Percentiles rank a stretch among this genome's conserved stretches.
phyloP scores from a whole-genome alignment of 2,797 vertebrate genomes.

The Spinus pinus region DNA sequence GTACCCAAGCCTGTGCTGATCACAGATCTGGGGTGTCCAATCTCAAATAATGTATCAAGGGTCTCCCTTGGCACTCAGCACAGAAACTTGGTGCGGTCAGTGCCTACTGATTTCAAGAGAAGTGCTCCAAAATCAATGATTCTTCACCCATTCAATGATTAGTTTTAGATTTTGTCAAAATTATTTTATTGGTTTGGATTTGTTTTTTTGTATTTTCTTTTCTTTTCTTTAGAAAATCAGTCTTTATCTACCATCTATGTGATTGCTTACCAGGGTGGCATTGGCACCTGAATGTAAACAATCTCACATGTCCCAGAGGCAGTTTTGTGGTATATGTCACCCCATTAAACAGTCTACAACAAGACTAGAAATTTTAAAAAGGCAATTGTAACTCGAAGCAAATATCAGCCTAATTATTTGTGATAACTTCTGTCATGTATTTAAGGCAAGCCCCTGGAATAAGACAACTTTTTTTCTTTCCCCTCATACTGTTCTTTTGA shows the following conservation, averaged over 20 bases:
- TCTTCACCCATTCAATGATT: not conserved
- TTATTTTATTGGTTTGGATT: not conserved
- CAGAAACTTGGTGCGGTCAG: not conserved
- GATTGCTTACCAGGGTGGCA: not conserved
- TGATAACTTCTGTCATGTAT: conserved; percentile 76
- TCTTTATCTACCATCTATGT: not conserved
- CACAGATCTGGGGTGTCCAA: not conserved
- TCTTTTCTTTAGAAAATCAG: not conserved
- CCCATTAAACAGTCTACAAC: conserved; percentile 54
- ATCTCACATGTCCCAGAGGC: not conserved
- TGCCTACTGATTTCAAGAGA: not conserved
- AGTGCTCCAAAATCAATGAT: not conserved
- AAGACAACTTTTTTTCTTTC: not conserved
- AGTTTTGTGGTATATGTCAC: conserved; percentile 41
- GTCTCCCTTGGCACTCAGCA: not conserved
- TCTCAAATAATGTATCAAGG: not conserved
- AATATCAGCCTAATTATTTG: conserved; percentile 79
- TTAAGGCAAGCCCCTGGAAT: conserved; percentile 70
- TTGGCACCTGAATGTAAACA: conserved; percentile 46
- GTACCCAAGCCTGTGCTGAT: not conserved
- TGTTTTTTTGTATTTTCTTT: not conserved
- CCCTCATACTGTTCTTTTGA: conserved; percentile 20
- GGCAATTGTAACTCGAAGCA: conserved; percentile 71
- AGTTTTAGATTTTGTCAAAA: not conserved
- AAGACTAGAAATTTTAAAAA: conserved; percentile 68